These are phyloP conservation scores for Pristionchus exspectatus DNA, from an alignment of 2,888 invertebrate genomes.

Conservation along the genomic window DNA sequence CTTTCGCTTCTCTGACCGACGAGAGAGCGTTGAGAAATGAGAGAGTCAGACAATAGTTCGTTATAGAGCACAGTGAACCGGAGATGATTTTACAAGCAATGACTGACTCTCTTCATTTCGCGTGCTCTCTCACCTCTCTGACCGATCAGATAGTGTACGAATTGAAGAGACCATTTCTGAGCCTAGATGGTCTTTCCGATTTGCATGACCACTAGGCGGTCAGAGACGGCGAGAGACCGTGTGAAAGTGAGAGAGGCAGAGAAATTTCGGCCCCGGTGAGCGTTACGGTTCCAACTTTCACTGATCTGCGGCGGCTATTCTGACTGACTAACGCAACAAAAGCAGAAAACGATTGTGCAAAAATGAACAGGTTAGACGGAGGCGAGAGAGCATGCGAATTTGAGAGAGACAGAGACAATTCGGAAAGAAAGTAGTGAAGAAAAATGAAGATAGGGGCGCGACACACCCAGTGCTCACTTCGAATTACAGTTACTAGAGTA, in stretches of 20 bases:
- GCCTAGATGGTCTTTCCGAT: not conserved
- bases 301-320: not conserved
- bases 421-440: not conserved
- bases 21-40: not conserved
- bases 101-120: not conserved
- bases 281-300: not conserved
- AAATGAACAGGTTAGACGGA: not conserved
- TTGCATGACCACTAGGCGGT: not conserved
- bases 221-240: not conserved
- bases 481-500: constrained; percentile 49
- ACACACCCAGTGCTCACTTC: constrained; percentile 43
- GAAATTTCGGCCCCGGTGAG: not conserved
- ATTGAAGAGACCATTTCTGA: not conserved
- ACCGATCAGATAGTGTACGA: not conserved
- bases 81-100: too few species aligned
- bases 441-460: not conserved
- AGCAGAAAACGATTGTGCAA: not conserved
- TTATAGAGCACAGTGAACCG: too few species aligned
- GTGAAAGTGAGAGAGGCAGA: not conserved
- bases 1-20: too few species aligned
- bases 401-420: too few species aligned
- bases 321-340: not conserved
- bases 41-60: not conserved
- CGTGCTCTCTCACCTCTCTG: not conserved
- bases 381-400: not conserved